Base-by-base conservation (phyloP, 2,113 vertebrate species). In the Leucosticte australis region DNA sequence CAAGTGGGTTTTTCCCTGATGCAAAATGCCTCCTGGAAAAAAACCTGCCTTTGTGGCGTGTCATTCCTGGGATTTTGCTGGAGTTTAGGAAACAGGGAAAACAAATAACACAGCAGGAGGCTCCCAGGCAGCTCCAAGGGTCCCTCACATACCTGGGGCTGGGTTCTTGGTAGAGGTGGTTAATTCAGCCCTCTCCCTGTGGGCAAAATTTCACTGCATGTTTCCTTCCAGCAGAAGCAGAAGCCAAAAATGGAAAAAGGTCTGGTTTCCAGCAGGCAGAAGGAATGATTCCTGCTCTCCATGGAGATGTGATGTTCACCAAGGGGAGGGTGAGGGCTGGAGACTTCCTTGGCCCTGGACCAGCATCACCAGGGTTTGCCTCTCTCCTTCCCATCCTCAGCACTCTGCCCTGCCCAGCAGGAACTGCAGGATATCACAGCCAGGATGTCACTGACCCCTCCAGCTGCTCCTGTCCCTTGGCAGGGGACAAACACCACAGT, bases 401-500 rank as follows among this genome's bases (percentile, higher is more conserved):
- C 2, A 1, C 35, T 80, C 41, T 79, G 6, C 60, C 21, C 37
- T 73, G 44, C n/a, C n/a, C 37, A 28, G 41, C 41, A 41, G 55
- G 63, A 49, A 65, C 20, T 7, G 5, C 57, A 44, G 60, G 21
- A 10, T 17, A 5, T 37, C 87, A 4, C 69, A 63, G 47, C 5
- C 2, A 59, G 57, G n/a, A 59, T 17, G 3, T 37, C 57, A 7
- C 64, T 2, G 2, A 31, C 9, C 37, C 14, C 31, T 92, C 74
- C 0, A 0, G 5, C 31, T 17, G 6, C 75, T 44, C 12, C 0
- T 39, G 56, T 57, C 42, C 76, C 16, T 35, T 1, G 0, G 10
- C 2, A 39, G 27, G 2, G 3, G 15, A 46, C 46, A 37, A 69
- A 17, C 57, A n/a, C 6, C 63, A 3, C 2, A 0, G 35, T 1